Evolutionary conservation across 2,888 invertebrate species (phyloP).

Genomic region (Lepidonotus clava): DNA sequence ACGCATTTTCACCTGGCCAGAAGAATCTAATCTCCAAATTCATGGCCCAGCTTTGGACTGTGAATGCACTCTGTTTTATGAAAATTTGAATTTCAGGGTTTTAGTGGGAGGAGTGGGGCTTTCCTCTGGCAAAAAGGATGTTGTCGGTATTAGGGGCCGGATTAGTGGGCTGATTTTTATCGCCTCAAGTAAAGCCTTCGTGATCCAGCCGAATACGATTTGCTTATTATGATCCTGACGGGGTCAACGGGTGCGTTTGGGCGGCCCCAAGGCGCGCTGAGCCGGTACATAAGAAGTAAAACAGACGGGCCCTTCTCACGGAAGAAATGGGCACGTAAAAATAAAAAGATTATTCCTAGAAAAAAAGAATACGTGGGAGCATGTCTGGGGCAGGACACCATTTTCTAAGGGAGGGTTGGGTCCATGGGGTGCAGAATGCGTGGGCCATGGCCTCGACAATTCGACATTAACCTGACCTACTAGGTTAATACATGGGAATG

Average conservation of each 20-base stretch:
- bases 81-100: not conserved
- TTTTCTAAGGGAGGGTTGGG: too few relatives aligned
- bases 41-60: not conserved
- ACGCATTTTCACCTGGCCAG: not conserved
- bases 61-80: not conserved
- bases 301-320: too few relatives aligned
- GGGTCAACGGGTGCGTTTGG: not conserved
- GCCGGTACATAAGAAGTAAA: too few relatives aligned
- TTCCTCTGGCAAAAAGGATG: not conserved
- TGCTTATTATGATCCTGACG: slow-evolving; percentile 18
- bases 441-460: too few relatives aligned
- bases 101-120: not conserved
- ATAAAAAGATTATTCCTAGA: too few relatives aligned
- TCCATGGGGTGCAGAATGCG: too few relatives aligned
- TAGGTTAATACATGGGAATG: too few relatives aligned
- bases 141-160: slow-evolving; percentile 16
- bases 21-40: slow-evolving; percentile 18
- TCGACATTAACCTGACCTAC: too few relatives aligned
- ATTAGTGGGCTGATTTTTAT: slow-evolving; percentile 36
- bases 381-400: too few relatives aligned
- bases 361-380: too few relatives aligned
- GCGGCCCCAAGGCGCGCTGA: not conserved
- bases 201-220: slow-evolving; percentile 25
- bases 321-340: too few relatives aligned
- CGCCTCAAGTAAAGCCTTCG: slow-evolving; percentile 7